These are phyloP conservation scores for Noctua janthina DNA, from an alignment of 2,888 invertebrate genomes.

Conservation along the genomic window DNA sequence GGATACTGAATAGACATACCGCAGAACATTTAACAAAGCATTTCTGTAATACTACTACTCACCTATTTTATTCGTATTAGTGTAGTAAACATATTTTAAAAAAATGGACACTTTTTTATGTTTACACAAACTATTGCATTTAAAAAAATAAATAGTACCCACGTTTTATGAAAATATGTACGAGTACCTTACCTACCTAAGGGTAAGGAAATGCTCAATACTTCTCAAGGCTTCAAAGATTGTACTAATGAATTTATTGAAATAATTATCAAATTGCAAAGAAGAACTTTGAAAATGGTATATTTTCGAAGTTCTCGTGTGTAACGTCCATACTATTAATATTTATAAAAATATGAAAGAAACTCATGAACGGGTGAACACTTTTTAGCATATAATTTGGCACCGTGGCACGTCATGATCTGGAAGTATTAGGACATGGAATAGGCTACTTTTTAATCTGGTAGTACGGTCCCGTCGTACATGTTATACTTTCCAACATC, in stretches of 20 bases:
- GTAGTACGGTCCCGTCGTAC: not conserved
- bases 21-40: conserved; percentile 1
- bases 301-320: not conserved
- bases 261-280: not conserved
- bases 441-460: not conserved
- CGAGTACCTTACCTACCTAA: not conserved
- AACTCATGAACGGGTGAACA: not conserved
- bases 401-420: not conserved
- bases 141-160: not conserved
- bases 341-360: not conserved
- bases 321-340: not conserved
- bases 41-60: conserved; percentile 1
- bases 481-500: not conserved
- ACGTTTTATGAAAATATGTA: not conserved
- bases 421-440: not conserved
- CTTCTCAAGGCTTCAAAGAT: not conserved
- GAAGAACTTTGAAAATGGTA: conserved; percentile 13
- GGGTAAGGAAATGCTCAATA: not conserved
- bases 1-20: conserved; percentile 15
- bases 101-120: not conserved
- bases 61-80: conserved; percentile 13
- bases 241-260: not conserved
- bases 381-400: not conserved
- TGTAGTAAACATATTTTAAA: not conserved
- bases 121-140: not conserved